phyloP scores from a whole-genome alignment of 2,113 vertebrate species.

The Rallus limicola region DNA sequence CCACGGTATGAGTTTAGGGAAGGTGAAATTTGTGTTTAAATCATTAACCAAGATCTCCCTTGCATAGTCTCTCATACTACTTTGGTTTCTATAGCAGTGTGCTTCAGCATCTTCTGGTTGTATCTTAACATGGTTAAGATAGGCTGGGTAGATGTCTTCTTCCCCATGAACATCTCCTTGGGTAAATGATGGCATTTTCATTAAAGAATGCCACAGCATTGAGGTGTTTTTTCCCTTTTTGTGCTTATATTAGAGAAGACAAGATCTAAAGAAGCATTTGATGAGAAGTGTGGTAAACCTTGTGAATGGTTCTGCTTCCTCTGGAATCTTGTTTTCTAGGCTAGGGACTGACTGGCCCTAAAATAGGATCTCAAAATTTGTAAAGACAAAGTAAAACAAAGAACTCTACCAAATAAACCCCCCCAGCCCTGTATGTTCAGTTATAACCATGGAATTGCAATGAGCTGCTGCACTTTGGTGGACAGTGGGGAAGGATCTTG shows the following conservation, averaged over 20 bases:
- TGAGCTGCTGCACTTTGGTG: neutral
- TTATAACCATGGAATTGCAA: neutral
- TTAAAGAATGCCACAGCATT: neutral
- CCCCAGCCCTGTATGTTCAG: neutral
- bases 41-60: neutral
- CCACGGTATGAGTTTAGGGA: neutral
- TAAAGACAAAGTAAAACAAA: neutral
- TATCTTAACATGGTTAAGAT: neutral
- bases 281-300: neutral
- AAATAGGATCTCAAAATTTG: neutral
- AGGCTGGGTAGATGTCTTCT: neutral
- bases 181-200: neutral
- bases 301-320: neutral
- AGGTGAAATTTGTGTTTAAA: neutral
- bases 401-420: neutral
- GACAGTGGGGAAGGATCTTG: neutral
- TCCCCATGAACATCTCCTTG: neutral
- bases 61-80: neutral
- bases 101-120: neutral
- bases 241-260: neutral
- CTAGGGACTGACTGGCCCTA: neutral
- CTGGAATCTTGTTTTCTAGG: neutral
- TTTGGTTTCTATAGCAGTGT: neutral
- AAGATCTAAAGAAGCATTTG: neutral
- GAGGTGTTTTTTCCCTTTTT: neutral